Evolutionary conservation across 2,888 invertebrate genomes (phyloP).

Genomic region (Hemistola chrysoprasaria): DNA sequence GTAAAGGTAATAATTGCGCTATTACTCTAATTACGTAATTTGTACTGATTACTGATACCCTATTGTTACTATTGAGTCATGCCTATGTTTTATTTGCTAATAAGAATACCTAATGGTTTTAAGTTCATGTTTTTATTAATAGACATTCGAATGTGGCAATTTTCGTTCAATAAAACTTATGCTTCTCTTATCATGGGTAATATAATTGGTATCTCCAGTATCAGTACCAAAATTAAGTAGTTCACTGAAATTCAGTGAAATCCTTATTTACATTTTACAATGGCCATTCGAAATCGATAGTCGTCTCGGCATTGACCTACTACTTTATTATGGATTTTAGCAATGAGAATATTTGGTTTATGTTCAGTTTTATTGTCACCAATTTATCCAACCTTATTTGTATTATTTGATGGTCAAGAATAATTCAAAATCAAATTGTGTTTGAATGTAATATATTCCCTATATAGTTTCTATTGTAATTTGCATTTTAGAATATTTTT

Average conservation of each 20-base stretch:
- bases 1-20: slow-evolving; percentile 28
- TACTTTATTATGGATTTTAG: slow-evolving; percentile 39
- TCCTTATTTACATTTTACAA: slow-evolving; percentile 40
- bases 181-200: neutral
- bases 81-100: too few relatives aligned
- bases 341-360: slow-evolving; percentile 35
- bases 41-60: too few relatives aligned
- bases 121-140: too few relatives aligned
- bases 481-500: too few relatives aligned
- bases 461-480: too few relatives aligned
- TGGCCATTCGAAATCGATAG: slow-evolving; percentile 52
- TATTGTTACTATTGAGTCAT: too few relatives aligned
- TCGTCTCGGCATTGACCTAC: slow-evolving; percentile 59
- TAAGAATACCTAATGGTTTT: too few relatives aligned
- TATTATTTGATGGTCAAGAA: slow-evolving; percentile 11
- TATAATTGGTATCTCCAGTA: slow-evolving; percentile 7
- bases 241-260: slow-evolving; percentile 41
- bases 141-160: too few relatives aligned
- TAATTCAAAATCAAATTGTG: neutral
- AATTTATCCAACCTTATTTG: slow-evolving; percentile 10
- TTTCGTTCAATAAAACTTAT: too few relatives aligned
- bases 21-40: neutral
- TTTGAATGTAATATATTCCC: too few relatives aligned
- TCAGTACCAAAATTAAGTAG: slow-evolving; percentile 33
- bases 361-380: slow-evolving; percentile 27